Evolutionary conservation across 2,797 vertebrate species (phyloP).

Genomic region (Semaprochilodus insignis): DNA sequence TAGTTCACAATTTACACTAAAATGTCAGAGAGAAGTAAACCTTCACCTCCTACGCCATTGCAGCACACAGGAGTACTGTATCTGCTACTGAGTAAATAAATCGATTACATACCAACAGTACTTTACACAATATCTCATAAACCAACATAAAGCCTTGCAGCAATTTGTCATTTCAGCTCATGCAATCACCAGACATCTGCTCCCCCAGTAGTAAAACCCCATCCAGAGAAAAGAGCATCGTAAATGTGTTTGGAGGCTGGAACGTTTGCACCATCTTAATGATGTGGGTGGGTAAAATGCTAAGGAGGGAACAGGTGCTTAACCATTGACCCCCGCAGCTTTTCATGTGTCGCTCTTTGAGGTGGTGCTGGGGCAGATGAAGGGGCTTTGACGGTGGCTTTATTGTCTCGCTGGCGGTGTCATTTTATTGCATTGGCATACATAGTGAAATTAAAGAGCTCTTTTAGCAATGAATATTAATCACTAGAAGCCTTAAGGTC

Average conservation of each 20-base stretch:
- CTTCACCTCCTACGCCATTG: neutral
- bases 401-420: slow-evolving; percentile 34
- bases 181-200: neutral
- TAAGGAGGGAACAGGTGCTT: slow-evolving; percentile 45
- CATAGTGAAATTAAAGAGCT: slow-evolving; percentile 10
- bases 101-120: neutral
- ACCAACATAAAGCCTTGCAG: neutral
- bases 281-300: slow-evolving; percentile 33
- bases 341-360: slow-evolving; percentile 17
- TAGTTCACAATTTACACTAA: too few species aligned
- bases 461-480: neutral
- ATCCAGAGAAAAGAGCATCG: neutral
- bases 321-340: slow-evolving; percentile 43
- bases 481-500: neutral
- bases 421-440: slow-evolving; percentile 35
- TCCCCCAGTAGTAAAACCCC: neutral
- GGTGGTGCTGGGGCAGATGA: slow-evolving; percentile 26
- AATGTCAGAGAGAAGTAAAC: neutral
- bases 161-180: neutral
- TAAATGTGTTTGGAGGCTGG: slow-evolving; percentile 22
- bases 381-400: slow-evolving; percentile 23
- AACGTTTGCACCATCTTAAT: slow-evolving; percentile 31
- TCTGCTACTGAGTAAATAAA: slow-evolving; percentile 13
- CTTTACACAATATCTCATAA: neutral
- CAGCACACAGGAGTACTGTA: neutral